Conservation (phyloP, 2,113 vertebrate species). For the Dicrurus megarhynchus region DNA sequence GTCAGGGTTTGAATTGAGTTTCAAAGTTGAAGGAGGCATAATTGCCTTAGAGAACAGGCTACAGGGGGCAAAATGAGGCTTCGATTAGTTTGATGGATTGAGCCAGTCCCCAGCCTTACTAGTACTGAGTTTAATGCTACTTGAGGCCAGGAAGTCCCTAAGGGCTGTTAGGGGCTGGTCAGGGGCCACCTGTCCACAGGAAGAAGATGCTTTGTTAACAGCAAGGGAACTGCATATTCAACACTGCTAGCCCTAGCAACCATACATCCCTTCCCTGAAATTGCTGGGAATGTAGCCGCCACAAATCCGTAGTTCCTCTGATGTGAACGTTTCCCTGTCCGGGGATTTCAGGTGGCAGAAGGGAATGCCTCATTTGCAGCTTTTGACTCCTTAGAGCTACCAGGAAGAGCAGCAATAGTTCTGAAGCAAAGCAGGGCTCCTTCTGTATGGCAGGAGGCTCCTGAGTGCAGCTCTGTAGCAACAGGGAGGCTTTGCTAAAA, state of each 20-base stretch:
- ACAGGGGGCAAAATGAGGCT: not conserved
- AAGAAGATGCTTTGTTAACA: not conserved
- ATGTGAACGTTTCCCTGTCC: not conserved
- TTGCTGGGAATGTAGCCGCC: not conserved
- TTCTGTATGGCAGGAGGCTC: not conserved
- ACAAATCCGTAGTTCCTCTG: not conserved
- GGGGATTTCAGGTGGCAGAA: not conserved
- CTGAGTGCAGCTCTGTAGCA: accelerated
- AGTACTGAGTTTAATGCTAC: not conserved
- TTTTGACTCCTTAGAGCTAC: not conserved
- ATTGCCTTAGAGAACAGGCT: not conserved
- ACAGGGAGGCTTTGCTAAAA: not conserved
- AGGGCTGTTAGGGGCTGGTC: not conserved
- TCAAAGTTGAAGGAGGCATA: not conserved
- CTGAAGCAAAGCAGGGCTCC: not conserved
- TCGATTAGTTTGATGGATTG: not conserved
- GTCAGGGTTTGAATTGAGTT: not conserved
- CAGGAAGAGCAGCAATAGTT: not conserved
- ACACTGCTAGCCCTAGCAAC: not conserved
- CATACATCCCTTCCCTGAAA: not conserved
- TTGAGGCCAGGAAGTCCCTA: not conserved
- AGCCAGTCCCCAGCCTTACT: not conserved
- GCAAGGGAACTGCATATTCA: not conserved
- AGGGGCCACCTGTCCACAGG: not conserved
- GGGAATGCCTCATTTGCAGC: not conserved